Percentiles rank a stretch among this genome's conserved stretches.
Conservation (phyloP, 2,113 vertebrate genomes). For the Hoplias malabaricus region DNA sequence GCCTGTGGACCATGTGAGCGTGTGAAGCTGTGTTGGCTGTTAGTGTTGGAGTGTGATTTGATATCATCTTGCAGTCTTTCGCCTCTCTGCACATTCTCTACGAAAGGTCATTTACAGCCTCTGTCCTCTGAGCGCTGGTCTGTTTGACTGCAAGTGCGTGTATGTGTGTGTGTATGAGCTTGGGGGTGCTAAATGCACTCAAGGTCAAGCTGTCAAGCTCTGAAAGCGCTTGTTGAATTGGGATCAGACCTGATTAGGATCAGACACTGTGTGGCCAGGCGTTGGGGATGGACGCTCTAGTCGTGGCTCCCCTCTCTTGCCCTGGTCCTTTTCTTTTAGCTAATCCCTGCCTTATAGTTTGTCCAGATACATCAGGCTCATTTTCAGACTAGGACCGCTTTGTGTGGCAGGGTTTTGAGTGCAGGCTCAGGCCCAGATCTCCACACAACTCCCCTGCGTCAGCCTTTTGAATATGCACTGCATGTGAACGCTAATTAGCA, state of each 20-base stretch:
- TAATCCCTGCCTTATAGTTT: slow-evolving; percentile 23
- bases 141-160: slow-evolving; percentile 5
- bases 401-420: slow-evolving; percentile 7
- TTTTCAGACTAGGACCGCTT: background rate
- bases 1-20: background rate
- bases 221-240: slow-evolving; percentile 30
- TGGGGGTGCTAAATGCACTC: slow-evolving; percentile 30
- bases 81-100: slow-evolving; percentile 13
- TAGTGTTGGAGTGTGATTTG: slow-evolving; percentile 7
- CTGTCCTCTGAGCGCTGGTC: background rate
- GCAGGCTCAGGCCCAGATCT: slow-evolving; percentile 9
- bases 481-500: slow-evolving; percentile 38
- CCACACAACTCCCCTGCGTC: background rate
- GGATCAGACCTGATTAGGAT: slow-evolving; percentile 37
- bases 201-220: slow-evolving; percentile 45
- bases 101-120: slow-evolving; percentile 44
- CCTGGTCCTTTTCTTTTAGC: background rate
- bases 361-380: slow-evolving; percentile 18
- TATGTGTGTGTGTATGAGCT: slow-evolving; percentile 30
- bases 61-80: slow-evolving; percentile 26
- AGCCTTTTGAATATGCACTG: slow-evolving; percentile 8
- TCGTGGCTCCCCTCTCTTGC: background rate
- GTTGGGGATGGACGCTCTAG: background rate
- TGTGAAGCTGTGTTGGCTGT: background rate
- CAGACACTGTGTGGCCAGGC: slow-evolving; percentile 33